These are phyloP conservation scores for Kradibia gibbosae DNA, from an alignment of 1,140 invertebrate species.

Conservation along the genomic window DNA sequence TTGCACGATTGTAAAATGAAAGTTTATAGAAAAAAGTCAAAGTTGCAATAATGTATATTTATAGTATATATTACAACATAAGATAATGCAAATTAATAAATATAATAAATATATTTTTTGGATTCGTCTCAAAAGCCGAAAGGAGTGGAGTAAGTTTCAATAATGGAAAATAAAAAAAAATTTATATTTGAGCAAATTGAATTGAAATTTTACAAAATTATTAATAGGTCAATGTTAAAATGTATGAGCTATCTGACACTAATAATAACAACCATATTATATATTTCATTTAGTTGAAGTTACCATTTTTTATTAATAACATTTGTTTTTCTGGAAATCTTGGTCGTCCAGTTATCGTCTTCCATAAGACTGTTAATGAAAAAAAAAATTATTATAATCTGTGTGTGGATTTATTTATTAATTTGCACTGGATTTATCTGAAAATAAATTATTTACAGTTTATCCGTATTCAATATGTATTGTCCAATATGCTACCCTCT, in stretches of 20 bases:
- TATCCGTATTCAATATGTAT: constrained; percentile 24
- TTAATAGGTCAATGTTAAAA: constrained; percentile 7
- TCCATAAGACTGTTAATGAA: constrained; percentile 11
- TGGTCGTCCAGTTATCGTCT: not conserved
- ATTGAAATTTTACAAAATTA: not conserved
- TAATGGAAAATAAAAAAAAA: too few relatives aligned
- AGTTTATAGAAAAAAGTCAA: too few relatives aligned
- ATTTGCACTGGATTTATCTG: not conserved
- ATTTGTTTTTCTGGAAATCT: constrained; percentile 8
- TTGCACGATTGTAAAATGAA: too few relatives aligned
- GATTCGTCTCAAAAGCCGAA: too few relatives aligned
- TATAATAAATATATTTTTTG: too few relatives aligned
- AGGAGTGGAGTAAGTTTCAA: too few relatives aligned
- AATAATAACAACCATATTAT: constrained; percentile 20
- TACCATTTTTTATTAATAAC: constrained; percentile 45
- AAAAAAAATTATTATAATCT: constrained; percentile 7
- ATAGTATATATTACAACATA: too few relatives aligned
- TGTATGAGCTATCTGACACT: not conserved
- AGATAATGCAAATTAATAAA: too few relatives aligned
- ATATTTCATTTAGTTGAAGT: constrained; percentile 30
- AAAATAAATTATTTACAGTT: constrained; percentile 21
- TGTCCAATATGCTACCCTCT: constrained; percentile 22
- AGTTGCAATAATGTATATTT: too few relatives aligned
- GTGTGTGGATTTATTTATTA: constrained; percentile 22
- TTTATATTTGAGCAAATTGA: too few relatives aligned